Conservation (phyloP, 23 tunicate species). For the Phallusia fumigata region DNA sequence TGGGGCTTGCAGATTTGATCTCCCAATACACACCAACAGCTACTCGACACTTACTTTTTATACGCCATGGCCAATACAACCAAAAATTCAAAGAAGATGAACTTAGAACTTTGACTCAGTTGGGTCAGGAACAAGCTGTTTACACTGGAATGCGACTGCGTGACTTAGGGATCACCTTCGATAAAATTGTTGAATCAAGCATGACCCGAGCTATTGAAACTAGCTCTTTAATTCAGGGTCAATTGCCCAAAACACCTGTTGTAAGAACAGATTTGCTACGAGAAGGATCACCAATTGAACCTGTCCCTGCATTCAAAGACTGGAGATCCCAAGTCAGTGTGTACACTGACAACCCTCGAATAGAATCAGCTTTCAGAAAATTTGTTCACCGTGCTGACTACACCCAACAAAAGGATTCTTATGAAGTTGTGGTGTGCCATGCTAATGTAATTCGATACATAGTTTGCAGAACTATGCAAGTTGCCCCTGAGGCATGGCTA, state of each 20-base stretch:
- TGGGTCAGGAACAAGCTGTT: constrained; percentile 84
- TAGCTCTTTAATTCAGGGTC: constrained; percentile 37
- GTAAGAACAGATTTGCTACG: constrained; percentile 54
- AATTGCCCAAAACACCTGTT: constrained; percentile 21
- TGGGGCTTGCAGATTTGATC: constrained; percentile 13
- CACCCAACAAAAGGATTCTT: constrained; percentile 50
- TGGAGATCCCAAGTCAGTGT: constrained; percentile 47
- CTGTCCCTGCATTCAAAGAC: constrained; percentile 59
- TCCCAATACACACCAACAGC: constrained; percentile 48
- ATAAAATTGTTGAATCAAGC: constrained; percentile 49
- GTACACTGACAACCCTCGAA: constrained; percentile 63
- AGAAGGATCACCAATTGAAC: constrained; percentile 79
- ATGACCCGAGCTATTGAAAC: constrained; percentile 94
- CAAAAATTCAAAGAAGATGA: constrained; percentile 55
- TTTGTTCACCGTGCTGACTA: constrained; percentile 67
- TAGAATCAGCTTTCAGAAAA: constrained; percentile 87
- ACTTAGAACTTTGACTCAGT: constrained; percentile 39
- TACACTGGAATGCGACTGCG: constrained; percentile 63
- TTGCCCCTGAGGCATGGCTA: constrained; percentile 92
- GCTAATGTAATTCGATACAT: constrained; percentile 96
- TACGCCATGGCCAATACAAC: constrained; percentile 93
- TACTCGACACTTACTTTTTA: constrained; percentile 61
- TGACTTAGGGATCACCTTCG: constrained; percentile 27
- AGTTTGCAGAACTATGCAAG: constrained; percentile 73
- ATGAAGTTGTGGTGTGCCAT: constrained; percentile 84